Conservation (phyloP, 2,113 vertebrate species). For the Megaceryle maxima region DNA sequence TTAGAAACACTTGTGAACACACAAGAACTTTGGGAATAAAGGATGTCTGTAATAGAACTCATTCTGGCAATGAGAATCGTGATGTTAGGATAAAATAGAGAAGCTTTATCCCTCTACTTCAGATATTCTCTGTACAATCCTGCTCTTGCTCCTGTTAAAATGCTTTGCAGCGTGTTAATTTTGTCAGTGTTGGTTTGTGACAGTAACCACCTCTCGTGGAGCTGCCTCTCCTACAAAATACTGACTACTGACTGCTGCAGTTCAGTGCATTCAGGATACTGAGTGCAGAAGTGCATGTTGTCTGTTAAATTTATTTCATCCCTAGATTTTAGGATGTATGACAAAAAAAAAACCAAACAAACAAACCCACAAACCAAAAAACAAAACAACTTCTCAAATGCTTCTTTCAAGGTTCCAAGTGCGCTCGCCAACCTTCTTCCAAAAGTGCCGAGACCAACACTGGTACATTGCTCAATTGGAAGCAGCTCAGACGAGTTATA, state of each 20-base stretch:
- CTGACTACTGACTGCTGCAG: background rate
- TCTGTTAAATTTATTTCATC: background rate
- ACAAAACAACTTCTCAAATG: background rate
- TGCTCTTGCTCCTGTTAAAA: background rate
- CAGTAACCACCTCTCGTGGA: too few relatives aligned
- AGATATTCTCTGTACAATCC: background rate
- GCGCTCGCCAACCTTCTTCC: conserved; percentile 97
- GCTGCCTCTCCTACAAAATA: background rate
- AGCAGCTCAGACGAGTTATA: conserved; percentile 90
- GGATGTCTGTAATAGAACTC: background rate
- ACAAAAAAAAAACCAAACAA: too few relatives aligned
- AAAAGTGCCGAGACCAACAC: conserved; percentile 96
- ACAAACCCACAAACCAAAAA: too few relatives aligned
- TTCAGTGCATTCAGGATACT: background rate
- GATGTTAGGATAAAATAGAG: background rate
- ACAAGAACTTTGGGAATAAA: background rate
- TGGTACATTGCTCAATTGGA: conserved; percentile 99
- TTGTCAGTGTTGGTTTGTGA: background rate
- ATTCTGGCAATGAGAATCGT: background rate
- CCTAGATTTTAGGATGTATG: background rate
- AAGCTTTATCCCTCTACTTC: background rate
- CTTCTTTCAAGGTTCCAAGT: conserved; percentile 89
- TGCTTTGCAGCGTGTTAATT: background rate
- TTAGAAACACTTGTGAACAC: background rate
- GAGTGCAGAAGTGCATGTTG: background rate